These are phyloP conservation scores for Eubucco bourcierii DNA, from an alignment of 2,113 vertebrate genomes.

Conservation along the genomic window DNA sequence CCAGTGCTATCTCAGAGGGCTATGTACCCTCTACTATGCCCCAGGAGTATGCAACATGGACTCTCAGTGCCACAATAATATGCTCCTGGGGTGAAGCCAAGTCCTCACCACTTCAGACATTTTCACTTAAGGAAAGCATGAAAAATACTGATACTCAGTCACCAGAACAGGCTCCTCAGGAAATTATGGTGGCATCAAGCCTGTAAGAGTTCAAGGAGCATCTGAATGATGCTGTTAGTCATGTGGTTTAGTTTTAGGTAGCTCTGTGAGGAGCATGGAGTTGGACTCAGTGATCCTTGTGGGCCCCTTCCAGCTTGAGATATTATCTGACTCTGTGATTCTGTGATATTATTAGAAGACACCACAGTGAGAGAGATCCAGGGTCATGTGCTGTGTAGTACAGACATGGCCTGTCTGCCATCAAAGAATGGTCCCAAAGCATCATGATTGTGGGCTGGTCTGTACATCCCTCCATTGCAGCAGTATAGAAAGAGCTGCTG, in stretches of 20 bases:
- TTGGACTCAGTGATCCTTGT: not conserved
- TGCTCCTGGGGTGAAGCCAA: not conserved
- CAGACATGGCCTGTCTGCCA: not conserved
- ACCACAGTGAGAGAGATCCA: not conserved
- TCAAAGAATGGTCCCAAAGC: not conserved
- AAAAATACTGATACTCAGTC: not conserved
- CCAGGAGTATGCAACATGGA: not conserved
- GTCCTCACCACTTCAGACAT: not conserved
- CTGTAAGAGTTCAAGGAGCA: not conserved
- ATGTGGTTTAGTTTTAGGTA: not conserved
- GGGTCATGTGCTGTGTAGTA: not conserved
- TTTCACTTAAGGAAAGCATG: not conserved
- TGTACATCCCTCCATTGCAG: not conserved
- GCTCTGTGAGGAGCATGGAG: not conserved
- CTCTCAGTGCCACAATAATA: not conserved
- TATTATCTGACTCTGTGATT: not conserved
- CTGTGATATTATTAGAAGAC: not conserved
- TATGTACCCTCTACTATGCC: not conserved
- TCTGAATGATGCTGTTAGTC: not conserved
- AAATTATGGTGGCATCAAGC: not conserved
- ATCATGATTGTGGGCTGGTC: fast-evolving
- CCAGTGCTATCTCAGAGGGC: not conserved
- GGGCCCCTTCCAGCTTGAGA: not conserved
- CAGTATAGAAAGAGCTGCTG: not conserved
- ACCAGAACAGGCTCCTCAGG: not conserved